Conservation (phyloP, 2,888 invertebrate genomes). For the Caradrina kadenii region DNA sequence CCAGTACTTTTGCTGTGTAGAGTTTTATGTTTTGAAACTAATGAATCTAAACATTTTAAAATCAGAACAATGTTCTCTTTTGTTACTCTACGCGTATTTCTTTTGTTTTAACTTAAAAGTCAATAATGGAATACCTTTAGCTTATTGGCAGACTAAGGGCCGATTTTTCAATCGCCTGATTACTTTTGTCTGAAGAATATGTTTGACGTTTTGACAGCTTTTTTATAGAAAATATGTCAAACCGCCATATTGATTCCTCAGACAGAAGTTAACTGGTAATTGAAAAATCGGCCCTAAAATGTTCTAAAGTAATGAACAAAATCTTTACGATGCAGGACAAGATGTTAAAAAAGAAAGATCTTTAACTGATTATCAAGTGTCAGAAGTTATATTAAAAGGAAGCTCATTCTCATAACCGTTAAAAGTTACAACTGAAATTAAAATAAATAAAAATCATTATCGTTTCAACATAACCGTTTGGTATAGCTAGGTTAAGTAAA, state of each 20-base stretch:
- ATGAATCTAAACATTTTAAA: background rate
- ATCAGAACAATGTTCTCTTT: background rate
- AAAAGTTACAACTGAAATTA: conserved; percentile 7
- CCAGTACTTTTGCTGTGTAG: too few species aligned
- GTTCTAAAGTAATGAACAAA: background rate
- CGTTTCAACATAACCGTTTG: conserved; percentile 1
- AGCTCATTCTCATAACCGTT: background rate
- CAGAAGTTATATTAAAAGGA: conserved; percentile 1
- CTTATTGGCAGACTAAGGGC: too few species aligned
- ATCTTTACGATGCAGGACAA: too few species aligned
- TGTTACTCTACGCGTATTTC: background rate
- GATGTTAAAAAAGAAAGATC: background rate
- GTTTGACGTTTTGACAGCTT: too few species aligned
- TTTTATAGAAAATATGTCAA: too few species aligned
- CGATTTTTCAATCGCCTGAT: too few species aligned
- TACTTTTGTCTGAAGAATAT: too few species aligned
- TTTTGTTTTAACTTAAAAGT: background rate
- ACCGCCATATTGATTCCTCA: too few species aligned
- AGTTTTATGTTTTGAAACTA: too few species aligned
- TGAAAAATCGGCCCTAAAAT: too few species aligned
- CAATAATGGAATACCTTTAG: too few species aligned
- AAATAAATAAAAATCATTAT: conserved; percentile 2
- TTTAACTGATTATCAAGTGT: conserved; percentile 3
- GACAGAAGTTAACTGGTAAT: too few species aligned
- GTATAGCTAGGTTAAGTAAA: background rate